phyloP scores from a whole-genome alignment of 2,797 vertebrate species.

The Crypturellus tataupa region DNA sequence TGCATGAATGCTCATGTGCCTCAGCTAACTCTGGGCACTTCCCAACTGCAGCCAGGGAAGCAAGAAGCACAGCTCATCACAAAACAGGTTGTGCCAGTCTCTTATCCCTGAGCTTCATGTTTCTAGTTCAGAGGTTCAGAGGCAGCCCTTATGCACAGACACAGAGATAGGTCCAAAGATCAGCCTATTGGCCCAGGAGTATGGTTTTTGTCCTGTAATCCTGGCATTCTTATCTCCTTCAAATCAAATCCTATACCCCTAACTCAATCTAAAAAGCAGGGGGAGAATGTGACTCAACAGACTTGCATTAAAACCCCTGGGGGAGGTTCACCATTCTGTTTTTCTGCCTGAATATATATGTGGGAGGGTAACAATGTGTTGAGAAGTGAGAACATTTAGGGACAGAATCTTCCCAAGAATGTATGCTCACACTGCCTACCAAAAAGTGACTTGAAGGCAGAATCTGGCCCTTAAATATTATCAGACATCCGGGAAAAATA shows the following conservation, averaged over 20 bases:
- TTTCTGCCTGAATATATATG: slow-evolving; percentile 56
- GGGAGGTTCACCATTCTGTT: slow-evolving; percentile 54
- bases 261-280: slow-evolving; percentile 27
- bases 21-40: background rate
- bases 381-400: slow-evolving; percentile 70
- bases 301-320: slow-evolving; percentile 57
- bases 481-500: slow-evolving; percentile 53
- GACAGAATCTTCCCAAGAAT: slow-evolving; percentile 56
- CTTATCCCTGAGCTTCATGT: background rate
- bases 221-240: slow-evolving; percentile 20
- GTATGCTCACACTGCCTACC: slow-evolving; percentile 9
- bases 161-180: background rate
- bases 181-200: slow-evolving; percentile 12
- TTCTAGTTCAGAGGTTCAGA: slow-evolving; percentile 32
- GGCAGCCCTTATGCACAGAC: background rate
- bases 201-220: slow-evolving; percentile 36
- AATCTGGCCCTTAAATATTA: slow-evolving; percentile 48
- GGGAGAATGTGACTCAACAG: slow-evolving; percentile 51
- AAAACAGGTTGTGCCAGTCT: background rate
- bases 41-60: background rate
- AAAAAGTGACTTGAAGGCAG: slow-evolving; percentile 45
- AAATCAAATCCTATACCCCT: background rate
- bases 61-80: background rate
- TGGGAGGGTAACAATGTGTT: slow-evolving; percentile 67
- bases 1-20: background rate